Base-by-base conservation (phyloP, 2,797 vertebrate genomes). In the Aratinga solstitialis region DNA sequence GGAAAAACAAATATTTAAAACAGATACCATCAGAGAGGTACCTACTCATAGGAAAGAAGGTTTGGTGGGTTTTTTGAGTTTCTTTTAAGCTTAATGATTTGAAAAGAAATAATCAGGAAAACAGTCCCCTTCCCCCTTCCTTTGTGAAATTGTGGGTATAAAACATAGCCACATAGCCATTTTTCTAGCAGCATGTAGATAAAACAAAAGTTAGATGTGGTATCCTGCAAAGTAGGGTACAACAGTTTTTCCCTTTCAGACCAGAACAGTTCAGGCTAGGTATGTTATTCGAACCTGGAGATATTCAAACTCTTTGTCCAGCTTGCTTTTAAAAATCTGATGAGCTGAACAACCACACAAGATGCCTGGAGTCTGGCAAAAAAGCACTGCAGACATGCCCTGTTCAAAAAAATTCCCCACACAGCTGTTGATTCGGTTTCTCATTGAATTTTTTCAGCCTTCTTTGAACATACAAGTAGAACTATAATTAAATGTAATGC, bases 81-180 rank as follows among this genome's bases (percentile, higher is more conserved):
- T 66, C 19, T 66, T 62, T 75, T 73, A 20, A 84, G 38, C 13
- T 36, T 50, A 36, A 19, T 27, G 26, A 72, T 61, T 65, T 78
- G 38, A 79, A 75, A 32, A 67, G 65, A 92, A 90, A 72, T 8
- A 65, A 90, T 32, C n/a, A 48, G 68, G 61, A 94, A 88, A 38
- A 34, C 2, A 11, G 32, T 1, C 9, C 19, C 12, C n/a, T 58
- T 23, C 24, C 81, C 48, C 36, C 16, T 38, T 47, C 29, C 76
- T 74, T 95, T 43, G 27, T 73, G 68, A 75, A 96, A 69, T 34
- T 94, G 73, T 56, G 76, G 59, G 45, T 79, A 85, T 68, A 94
- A 91, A 95, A 89, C 84, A 96, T 50, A 93, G 42, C 6, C 16
- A 27, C 84, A 91, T 97, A 96, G 86, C 43, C 53, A 43, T 91